Base-by-base conservation (phyloP, 2,888 invertebrate genomes). In the Schizotus pectinicornis region DNA sequence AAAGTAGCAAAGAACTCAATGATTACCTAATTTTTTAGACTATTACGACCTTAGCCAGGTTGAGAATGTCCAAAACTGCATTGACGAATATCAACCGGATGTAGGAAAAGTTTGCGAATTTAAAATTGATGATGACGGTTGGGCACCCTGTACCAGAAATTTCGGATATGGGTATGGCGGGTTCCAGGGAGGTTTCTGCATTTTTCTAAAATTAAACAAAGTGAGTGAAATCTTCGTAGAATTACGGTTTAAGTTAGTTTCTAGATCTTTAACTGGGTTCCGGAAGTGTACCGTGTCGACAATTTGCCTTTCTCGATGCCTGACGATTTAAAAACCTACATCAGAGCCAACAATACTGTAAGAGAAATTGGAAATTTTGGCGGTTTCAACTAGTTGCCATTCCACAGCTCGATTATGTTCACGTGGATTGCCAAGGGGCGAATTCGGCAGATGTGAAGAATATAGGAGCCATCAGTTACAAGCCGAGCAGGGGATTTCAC, bases 401-500 rank as follows among this genome's bases (percentile, higher is more conserved):
- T 48, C 74, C 73, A 45, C 65, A 86, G 85, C 77, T 84, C 58
- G 86, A 88, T 77, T 88, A 89, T 48, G 89, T 95, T 67, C 95
- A 95, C 89, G 89, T 97, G 59, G 90, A 92, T 34, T 98, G 98
- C 79, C 91, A 94, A 80, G 98, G 98, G 54, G 96, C 96, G 84
- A 94, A 93, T 81, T 91, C 94, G 2, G 90, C 93, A 47, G 97
- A 97, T 81, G 85, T 89, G 71, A 97, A 98, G 81, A 94, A 95
- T 82, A 90, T 97, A 74, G 96, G 95, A 8, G 85, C 91, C 1
- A 87, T 96, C 70, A 86, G 88, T 73, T 95, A 94, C 83, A 93
- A 93, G 83, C 91, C 92, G 68, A 90, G 91, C 54, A 88, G 91
- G 69, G 94, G 95, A 68, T 94, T 94, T 81, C 90, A 91, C 33